Evolutionary conservation across 2,797 vertebrate species (phyloP).

Genomic region (Cuculus canorus): DNA sequence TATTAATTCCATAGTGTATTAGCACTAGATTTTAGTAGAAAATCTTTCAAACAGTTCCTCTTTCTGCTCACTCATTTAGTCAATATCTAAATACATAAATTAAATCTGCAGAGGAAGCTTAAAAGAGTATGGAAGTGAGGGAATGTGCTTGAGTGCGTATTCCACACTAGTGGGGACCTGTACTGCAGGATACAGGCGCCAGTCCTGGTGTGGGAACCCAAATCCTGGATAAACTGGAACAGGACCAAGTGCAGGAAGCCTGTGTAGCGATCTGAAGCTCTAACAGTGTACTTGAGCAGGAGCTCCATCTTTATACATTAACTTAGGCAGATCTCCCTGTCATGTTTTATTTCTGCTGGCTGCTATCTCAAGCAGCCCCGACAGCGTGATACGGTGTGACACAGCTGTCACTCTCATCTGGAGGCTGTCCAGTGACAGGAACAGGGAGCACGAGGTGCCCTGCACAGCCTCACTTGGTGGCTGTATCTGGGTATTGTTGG

Average conservation of each 20-base stretch:
- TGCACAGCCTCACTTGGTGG: background rate
- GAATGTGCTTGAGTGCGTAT: background rate
- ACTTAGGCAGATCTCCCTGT: background rate
- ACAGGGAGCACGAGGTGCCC: background rate
- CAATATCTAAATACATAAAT: background rate
- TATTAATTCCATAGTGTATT: background rate
- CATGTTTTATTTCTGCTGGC: background rate
- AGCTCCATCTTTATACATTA: background rate
- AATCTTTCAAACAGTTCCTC: background rate
- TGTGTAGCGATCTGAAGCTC: background rate
- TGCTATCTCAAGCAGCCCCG: background rate
- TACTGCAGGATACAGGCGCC: rapidly evolving
- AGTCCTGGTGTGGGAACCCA: background rate
- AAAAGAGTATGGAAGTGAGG: background rate
- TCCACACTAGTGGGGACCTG: background rate
- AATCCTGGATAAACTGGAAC: background rate
- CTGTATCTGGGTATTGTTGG: rapidly evolving
- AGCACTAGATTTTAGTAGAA: background rate
- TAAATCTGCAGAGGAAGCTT: background rate
- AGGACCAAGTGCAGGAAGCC: background rate
- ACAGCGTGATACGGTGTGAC: background rate
- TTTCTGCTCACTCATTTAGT: background rate
- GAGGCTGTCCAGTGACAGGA: rapidly evolving
- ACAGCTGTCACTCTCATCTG: background rate
- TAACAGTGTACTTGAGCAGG: background rate